Percentiles rank a stretch among this genome's conserved stretches.
These are phyloP conservation scores for Drosophila arawakana DNA, from an alignment of 1,140 invertebrate genomes.

Conservation along the genomic window DNA sequence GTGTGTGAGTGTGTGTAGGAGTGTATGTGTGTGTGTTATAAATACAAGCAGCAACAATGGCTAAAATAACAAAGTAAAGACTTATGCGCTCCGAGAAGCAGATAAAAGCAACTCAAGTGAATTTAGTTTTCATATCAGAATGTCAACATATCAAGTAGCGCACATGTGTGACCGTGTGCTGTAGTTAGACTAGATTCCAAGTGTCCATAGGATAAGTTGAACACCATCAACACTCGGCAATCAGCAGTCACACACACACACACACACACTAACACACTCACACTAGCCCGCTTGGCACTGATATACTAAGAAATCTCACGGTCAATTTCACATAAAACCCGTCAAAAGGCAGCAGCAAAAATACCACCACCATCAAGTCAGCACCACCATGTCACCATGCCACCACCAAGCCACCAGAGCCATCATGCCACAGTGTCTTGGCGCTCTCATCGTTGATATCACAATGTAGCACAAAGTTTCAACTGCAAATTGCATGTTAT, in stretches of 20 bases:
- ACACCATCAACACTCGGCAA: slow-evolving; percentile 3
- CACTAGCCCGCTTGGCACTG: slow-evolving; percentile 15
- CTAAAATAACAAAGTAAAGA: slow-evolving; percentile 16
- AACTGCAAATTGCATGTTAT: slow-evolving; percentile 34
- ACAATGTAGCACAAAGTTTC: slow-evolving; percentile 28
- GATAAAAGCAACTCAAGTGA: slow-evolving; percentile 52
- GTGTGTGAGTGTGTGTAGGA: no score
- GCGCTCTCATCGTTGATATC: slow-evolving; percentile 8
- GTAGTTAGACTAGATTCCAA: not conserved
- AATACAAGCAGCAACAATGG: slow-evolving; percentile 23
- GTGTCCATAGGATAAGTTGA: slow-evolving; percentile 6
- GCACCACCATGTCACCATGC: slow-evolving; percentile 4
- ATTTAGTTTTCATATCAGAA: slow-evolving; percentile 46
- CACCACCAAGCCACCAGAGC: not conserved
- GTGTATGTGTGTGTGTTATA: not conserved
- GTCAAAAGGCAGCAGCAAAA: slow-evolving; percentile 13
- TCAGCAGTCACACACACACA: slow-evolving; percentile 8
- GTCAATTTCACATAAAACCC: slow-evolving; percentile 61
- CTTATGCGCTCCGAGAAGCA: slow-evolving; percentile 29
- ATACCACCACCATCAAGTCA: slow-evolving; percentile 5
- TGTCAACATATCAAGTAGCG: slow-evolving; percentile 46
- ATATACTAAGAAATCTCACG: slow-evolving; percentile 61
- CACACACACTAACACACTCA: slow-evolving; percentile 2
- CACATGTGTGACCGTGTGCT: not conserved
- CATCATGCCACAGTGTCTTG: slow-evolving; percentile 12